Percentiles rank a stretch among this genome's conserved stretches.
phyloP scores from a whole-genome alignment of 2,113 vertebrate species.

The Maccullochella peelii region DNA sequence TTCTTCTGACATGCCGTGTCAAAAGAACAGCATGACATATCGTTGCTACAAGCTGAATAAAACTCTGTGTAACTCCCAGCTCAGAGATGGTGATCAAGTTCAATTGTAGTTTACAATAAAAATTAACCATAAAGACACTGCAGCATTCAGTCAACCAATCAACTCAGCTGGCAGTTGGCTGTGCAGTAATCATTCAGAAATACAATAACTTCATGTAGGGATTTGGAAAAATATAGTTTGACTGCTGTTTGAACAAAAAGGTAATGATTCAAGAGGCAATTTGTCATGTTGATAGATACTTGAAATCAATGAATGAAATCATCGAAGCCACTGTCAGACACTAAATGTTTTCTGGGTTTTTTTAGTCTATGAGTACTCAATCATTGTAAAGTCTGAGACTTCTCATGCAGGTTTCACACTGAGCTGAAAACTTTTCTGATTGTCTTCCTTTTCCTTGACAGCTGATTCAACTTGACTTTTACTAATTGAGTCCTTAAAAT shows the following conservation, averaged over 20 bases:
- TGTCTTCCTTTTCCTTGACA: neutral
- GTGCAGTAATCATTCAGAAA: neutral
- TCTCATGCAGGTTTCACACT: neutral
- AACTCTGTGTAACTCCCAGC: neutral
- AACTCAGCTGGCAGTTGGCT: neutral
- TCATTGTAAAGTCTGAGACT: neutral
- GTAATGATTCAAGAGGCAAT: constrained; percentile 8
- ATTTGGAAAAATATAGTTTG: neutral
- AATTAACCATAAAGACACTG: neutral
- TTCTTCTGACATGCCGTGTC: constrained; percentile 7
- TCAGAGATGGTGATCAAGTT: constrained; percentile 20
- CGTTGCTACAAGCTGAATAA: neutral
- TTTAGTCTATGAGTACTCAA: neutral
- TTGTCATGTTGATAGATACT: neutral
- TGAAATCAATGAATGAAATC: neutral
- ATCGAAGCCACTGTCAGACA: neutral
- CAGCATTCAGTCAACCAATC: constrained; percentile 8
- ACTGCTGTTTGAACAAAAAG: neutral
- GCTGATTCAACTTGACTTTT: constrained; percentile 1
- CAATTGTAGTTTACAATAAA: neutral
- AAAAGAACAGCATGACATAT: constrained; percentile 37
- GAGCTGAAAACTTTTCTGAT: neutral
- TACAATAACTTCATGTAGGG: neutral
- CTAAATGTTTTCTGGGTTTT: neutral
- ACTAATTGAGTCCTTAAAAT: constrained; percentile 13